A percentile compares a stretch with the other conserved stretches of the same genome.
Conservation (phyloP, 1,140 invertebrate species). For the Mamestra configurata region DNA sequence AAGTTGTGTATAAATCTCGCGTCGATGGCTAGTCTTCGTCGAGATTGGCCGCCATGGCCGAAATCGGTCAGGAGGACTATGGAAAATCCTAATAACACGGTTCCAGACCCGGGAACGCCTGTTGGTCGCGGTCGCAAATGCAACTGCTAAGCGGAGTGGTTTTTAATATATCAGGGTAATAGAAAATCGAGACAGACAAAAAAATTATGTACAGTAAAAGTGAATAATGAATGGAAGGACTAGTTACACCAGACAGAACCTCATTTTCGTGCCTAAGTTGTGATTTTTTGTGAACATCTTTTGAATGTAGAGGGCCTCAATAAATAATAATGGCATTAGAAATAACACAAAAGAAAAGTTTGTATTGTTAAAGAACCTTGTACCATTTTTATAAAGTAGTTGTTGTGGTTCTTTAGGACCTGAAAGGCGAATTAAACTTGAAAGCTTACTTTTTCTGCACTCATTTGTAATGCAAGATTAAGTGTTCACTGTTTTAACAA, state of each 20-base stretch:
- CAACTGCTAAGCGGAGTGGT: too few relatives aligned
- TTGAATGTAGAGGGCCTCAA: background rate
- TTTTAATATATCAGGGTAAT: background rate
- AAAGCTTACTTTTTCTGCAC: background rate
- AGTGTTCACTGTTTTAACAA: constrained; percentile 28
- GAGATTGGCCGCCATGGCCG: too few relatives aligned
- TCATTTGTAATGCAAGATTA: background rate
- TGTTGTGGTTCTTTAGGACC: background rate
- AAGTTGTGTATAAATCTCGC: too few relatives aligned
- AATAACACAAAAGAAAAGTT: constrained; percentile 14
- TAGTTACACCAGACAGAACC: too few relatives aligned
- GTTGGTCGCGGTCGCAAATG: too few relatives aligned
- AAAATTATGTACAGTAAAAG: background rate
- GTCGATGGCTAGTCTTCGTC: too few relatives aligned
- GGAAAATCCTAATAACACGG: too few relatives aligned
- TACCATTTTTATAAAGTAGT: background rate
- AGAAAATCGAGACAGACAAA: too few relatives aligned
- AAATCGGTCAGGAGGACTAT: too few relatives aligned
- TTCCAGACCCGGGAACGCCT: too few relatives aligned
- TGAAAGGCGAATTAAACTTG: constrained; percentile 18
- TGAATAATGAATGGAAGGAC: background rate
- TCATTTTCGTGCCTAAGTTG: background rate
- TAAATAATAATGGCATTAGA: background rate
- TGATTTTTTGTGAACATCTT: background rate
- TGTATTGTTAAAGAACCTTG: background rate